These are phyloP conservation scores for Melikaiella ostensackeni DNA, from an alignment of 2,888 invertebrate species.

Conservation along the genomic window DNA sequence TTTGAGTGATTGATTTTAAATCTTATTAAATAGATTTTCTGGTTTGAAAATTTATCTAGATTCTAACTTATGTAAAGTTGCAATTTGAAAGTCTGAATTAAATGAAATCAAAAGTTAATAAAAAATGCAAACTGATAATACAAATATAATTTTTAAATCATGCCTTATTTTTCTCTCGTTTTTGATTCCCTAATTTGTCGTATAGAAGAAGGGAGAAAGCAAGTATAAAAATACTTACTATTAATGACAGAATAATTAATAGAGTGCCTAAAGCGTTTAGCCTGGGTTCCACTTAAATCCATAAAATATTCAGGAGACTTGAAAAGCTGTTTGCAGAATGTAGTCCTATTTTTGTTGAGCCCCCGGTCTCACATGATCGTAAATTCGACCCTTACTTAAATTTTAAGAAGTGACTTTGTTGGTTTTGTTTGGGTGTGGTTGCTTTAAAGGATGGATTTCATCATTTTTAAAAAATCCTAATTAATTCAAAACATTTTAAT, in stretches of 20 bases:
- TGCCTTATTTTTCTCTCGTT: background rate
- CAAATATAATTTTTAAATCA: background rate
- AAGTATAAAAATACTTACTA: too few species aligned
- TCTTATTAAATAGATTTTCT: too few species aligned
- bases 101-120: background rate
- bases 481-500: background rate
- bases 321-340: slow-evolving; percentile 6
- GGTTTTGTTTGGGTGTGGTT: background rate
- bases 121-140: too few species aligned
- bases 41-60: too few species aligned
- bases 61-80: background rate
- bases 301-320: slow-evolving; percentile 51
- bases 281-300: slow-evolving; percentile 49
- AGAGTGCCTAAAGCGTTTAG: slow-evolving; percentile 21
- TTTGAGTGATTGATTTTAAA: too few species aligned
- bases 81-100: background rate
- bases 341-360: background rate
- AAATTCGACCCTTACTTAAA: slow-evolving; percentile 10
- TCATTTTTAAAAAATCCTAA: background rate
- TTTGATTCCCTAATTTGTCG: background rate
- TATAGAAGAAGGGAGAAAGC: background rate
- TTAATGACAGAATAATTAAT: background rate
- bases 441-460: background rate
- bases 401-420: slow-evolving; percentile 15
- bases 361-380: background rate